These are phyloP conservation scores for Eutrigla gurnardus DNA, from an alignment of 2,797 vertebrate species.

Conservation along the genomic window DNA sequence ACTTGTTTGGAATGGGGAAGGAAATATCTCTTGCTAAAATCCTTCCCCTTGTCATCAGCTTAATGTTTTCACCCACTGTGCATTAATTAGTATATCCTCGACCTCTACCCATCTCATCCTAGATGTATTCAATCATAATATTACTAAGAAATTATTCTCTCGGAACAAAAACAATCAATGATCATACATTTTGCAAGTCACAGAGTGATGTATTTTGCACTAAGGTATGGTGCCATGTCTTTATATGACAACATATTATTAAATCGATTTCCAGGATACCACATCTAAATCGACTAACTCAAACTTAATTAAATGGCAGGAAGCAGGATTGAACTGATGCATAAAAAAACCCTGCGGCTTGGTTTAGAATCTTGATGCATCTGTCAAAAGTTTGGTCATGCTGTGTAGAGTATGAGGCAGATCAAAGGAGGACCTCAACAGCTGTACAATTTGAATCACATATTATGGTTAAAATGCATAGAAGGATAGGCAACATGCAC, in stretches of 20 bases:
- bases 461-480: not conserved
- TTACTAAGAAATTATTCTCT: conserved; percentile 3
- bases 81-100: not conserved
- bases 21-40: not conserved
- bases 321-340: not conserved
- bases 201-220: not conserved
- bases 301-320: not conserved
- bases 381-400: conserved; percentile 33
- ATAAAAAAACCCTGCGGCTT: not conserved
- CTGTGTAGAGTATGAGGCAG: conserved; percentile 1
- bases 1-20: no score
- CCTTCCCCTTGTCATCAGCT: not conserved
- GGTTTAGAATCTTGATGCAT: conserved; percentile 15
- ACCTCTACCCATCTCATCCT: conserved; percentile 1
- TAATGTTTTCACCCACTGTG: not conserved
- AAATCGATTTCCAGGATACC: not conserved
- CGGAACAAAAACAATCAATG: not conserved
- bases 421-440: conserved; percentile 23
- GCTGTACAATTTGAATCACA: conserved; percentile 19
- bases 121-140: conserved; percentile 2
- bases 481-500: conserved; percentile 1
- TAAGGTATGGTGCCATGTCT: not conserved
- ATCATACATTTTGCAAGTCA: not conserved
- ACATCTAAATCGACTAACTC: not conserved
- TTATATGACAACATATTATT: conserved; percentile 2